Percentiles rank a stretch among this genome's conserved stretches.
These are phyloP conservation scores for Salmo trutta DNA, from an alignment of 2,797 vertebrate genomes.

Conservation along the genomic window DNA sequence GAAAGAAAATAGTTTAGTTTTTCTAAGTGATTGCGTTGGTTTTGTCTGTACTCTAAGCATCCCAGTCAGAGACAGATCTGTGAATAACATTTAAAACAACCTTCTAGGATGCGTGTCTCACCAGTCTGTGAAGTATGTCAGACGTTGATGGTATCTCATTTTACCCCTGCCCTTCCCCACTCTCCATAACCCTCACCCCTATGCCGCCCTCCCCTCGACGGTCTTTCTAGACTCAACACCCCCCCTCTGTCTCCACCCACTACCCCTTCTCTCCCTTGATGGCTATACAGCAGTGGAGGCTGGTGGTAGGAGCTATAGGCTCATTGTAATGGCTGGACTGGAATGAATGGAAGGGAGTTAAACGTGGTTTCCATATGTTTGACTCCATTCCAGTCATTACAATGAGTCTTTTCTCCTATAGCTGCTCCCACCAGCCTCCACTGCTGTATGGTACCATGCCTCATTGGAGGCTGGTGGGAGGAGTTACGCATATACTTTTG, in stretches of 20 bases:
- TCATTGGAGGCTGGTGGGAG: no score
- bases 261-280: slow-evolving; percentile 34
- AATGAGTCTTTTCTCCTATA: no score
- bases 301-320: no score
- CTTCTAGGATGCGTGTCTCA: slow-evolving; percentile 66
- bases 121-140: slow-evolving; percentile 20
- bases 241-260: neutral
- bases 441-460: no score
- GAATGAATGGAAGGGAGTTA: no score
- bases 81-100: neutral
- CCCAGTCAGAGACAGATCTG: neutral
- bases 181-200: no score
- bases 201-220: no score
- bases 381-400: no score
- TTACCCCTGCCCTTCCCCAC: neutral
- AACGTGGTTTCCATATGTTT: no score
- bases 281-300: slow-evolving; percentile 62
- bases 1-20: slow-evolving; percentile 32
- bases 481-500: slow-evolving; percentile 70
- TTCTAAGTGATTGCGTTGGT: slow-evolving; percentile 47
- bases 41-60: slow-evolving; percentile 14
- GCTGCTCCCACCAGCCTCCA: no score
- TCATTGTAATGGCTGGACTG: no score
- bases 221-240: no score
- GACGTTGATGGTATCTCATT: slow-evolving; percentile 20